Percentiles rank a stretch among this genome's conserved stretches.
Evolutionary conservation across 1,140 invertebrate genomes (phyloP).

Genomic region (Lamellibrachia luymesi): DNA sequence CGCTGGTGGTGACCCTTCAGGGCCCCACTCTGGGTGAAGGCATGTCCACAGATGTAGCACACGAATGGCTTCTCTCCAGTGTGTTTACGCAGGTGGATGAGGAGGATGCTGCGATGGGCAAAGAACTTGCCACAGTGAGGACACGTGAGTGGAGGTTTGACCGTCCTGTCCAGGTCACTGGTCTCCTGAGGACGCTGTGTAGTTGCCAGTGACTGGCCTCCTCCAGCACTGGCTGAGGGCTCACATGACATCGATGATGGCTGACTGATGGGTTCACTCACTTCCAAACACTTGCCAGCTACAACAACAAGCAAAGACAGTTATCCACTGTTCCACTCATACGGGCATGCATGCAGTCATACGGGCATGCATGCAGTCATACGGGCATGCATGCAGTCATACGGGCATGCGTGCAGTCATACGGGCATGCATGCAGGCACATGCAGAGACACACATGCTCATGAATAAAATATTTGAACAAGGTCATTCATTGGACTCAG

Average conservation of each 20-base stretch:
- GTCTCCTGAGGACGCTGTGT: background rate
- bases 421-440: background rate
- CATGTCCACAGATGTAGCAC: slow-evolving; percentile 32
- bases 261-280: background rate
- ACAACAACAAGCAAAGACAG: background rate
- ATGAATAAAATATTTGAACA: too few relatives aligned
- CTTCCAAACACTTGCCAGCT: background rate
- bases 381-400: background rate
- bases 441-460: background rate
- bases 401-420: background rate
- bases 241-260: background rate
- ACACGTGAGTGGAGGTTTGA: slow-evolving; percentile 45
- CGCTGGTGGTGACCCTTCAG: slow-evolving; percentile 70
- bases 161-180: background rate
- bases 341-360: background rate
- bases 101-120: slow-evolving; percentile 50
- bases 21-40: background rate
- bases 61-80: slow-evolving; percentile 40
- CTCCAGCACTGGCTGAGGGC: background rate
- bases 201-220: background rate
- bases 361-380: background rate
- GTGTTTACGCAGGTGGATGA: slow-evolving; percentile 36
- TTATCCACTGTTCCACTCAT: background rate
- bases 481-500: too few relatives aligned
- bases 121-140: slow-evolving; percentile 52